Percentiles rank a stretch among this genome's conserved stretches.
Evolutionary conservation across 2,888 invertebrate species (phyloP).

Genomic region (Caenorhabditis uteleia): DNA sequence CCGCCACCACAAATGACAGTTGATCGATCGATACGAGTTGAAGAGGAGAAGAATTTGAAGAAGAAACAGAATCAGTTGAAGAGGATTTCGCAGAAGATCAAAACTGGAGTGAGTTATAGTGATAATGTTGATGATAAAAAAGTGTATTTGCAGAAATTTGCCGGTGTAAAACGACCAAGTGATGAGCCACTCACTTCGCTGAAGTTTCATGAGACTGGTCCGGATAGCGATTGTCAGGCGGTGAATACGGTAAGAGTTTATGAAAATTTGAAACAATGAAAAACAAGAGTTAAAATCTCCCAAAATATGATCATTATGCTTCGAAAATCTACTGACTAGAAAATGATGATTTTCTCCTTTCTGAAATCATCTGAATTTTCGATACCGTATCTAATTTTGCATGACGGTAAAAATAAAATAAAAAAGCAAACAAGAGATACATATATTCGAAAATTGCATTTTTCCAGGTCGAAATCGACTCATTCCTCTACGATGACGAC

Average conservation of each 20-base stretch:
- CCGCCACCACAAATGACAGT: conserved; percentile 3
- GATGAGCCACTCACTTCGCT: conserved; percentile 4
- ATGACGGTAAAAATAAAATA: too few species aligned
- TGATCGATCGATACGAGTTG: conserved; percentile 5
- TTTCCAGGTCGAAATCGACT: conserved; percentile 76
- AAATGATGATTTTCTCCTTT: conserved; percentile 10
- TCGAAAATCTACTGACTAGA: conserved; percentile 6
- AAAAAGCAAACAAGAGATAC: too few species aligned
- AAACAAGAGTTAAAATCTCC: not conserved
- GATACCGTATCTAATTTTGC: not conserved
- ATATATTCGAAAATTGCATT: not conserved
- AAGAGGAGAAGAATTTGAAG: conserved; percentile 14
- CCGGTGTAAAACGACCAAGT: conserved; percentile 14
- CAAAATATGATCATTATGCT: not conserved
- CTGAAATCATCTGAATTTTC: not conserved
- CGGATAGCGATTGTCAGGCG: conserved; percentile 49
- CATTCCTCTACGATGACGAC: conserved; percentile 78
- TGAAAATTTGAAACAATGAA: not conserved
- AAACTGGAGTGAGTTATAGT: conserved; percentile 11
- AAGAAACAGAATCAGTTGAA: conserved; percentile 8
- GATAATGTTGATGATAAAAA: not conserved
- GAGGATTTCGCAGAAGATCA: conserved; percentile 15
- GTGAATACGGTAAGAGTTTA: conserved; percentile 47
- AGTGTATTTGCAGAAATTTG: not conserved
- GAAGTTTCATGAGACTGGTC: conserved; percentile 39